These are phyloP conservation scores for Fistularia tabacaria DNA, from an alignment of 2,797 vertebrate genomes.

Conservation along the genomic window DNA sequence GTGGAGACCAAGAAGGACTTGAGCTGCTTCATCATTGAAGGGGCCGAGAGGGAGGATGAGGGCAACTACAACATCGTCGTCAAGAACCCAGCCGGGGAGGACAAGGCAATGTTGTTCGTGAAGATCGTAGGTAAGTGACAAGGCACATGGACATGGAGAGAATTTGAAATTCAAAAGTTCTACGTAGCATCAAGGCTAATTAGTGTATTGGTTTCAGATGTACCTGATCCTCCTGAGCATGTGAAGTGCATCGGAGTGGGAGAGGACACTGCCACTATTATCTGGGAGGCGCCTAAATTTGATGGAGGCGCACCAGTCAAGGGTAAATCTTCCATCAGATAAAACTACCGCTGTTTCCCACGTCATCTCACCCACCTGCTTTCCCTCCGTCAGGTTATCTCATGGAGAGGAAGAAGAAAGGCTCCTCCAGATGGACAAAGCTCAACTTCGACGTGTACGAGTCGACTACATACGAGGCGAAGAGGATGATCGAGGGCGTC, in stretches of 20 bases:
- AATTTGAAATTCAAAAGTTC: background rate
- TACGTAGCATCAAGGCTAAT: background rate
- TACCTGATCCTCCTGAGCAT: constrained; percentile 84
- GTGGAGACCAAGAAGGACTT: constrained; percentile 76
- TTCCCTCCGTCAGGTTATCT: constrained; percentile 79
- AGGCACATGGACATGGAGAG: background rate
- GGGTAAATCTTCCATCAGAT: constrained; percentile 59
- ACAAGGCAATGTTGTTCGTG: constrained; percentile 80
- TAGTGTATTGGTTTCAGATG: constrained; percentile 65
- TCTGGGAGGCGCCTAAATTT: constrained; percentile 82
- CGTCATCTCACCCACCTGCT: no score
- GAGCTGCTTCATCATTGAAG: constrained; percentile 88
- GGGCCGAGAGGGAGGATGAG: constrained; percentile 82
- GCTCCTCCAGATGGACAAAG: constrained; percentile 88
- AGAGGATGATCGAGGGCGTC: constrained; percentile 90
- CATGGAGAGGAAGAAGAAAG: constrained; percentile 92
- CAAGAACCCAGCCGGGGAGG: constrained; percentile 83
- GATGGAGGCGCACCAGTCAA: constrained; percentile 84
- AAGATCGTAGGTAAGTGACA: constrained; percentile 84
- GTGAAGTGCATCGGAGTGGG: constrained; percentile 81
- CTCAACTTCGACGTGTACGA: constrained; percentile 86
- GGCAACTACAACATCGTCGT: constrained; percentile 83
- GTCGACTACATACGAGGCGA: constrained; percentile 79
- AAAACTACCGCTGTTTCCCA: background rate
- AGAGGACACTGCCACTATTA: constrained; percentile 81